Evolutionary conservation across 1,140 invertebrate genomes (phyloP), one percentile per base, ranked within the genome.

Genomic region (Acromyrmex heyeri): DNA sequence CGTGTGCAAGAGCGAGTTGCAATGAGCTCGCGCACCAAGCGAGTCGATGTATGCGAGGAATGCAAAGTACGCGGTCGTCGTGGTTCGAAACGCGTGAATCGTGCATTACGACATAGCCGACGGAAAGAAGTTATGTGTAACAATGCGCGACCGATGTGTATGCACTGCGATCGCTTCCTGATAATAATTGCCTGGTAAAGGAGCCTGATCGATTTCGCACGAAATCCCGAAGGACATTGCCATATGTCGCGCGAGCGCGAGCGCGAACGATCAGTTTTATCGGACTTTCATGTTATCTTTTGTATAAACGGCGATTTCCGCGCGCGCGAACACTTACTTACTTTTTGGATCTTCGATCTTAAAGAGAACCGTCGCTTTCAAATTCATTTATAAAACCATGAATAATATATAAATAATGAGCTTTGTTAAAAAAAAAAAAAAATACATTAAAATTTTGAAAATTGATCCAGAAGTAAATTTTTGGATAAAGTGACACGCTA

Each of bases 111-210:
- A 83, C 86, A 79, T 64, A 61, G 55, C 67, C 75, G 87, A 72
- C 75, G 67, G 65, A 86, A 91, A 87, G 89, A 86, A 91, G 83
- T 89, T 87, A 89, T 91, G 85, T 91, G 90, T 91, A 91, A 91
- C 90, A 88, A 90, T 90, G 87, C 55, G 69, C 69, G 53, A 83
- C 69, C 67, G 55, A 21, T 18, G 67, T 18, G 67, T 48, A 57
- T 16, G 61, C 86, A 38, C 83, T 57, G 78, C 88, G 86, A 91
- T 65, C 79, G 70, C 89, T 88, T 91, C 90, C 64, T 88, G 83
- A 77, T 86, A 79, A 34, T 50, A 62, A 67, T 79, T 18, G n/a
- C 30, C 24, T 24, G 24, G 24, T 24, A 27, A 16, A 61, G 48
- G 24, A 24, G 64, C 14, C 27, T 55, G 44, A 62, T 61, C 57